These are phyloP conservation scores for Bombus impatiens DNA, from an alignment of 1,140 invertebrate species.

Conservation along the genomic window DNA sequence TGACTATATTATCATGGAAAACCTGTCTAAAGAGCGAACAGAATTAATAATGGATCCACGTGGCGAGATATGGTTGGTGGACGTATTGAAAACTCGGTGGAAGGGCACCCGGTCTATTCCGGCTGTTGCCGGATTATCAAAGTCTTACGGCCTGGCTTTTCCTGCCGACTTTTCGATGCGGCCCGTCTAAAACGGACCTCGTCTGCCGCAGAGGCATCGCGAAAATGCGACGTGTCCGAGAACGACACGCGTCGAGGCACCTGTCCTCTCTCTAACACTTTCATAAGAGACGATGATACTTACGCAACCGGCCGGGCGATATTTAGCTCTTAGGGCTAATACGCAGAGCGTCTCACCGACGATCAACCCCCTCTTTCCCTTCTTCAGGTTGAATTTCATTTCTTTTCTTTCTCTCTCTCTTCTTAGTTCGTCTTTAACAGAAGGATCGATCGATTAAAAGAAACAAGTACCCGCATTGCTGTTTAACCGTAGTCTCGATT, in stretches of 20 bases:
- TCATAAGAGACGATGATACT: slow-evolving; percentile 66
- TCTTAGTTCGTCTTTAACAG: background rate
- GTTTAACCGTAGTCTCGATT: too few relatives aligned
- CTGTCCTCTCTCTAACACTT: slow-evolving; percentile 67
- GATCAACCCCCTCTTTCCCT: background rate
- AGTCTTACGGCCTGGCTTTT: slow-evolving; percentile 16
- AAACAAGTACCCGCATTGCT: too few relatives aligned
- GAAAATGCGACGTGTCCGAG: slow-evolving; percentile 58
- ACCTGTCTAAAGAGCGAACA: background rate
- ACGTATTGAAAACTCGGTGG: slow-evolving; percentile 5
- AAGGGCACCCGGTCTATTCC: slow-evolving; percentile 20
- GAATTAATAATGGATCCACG: background rate
- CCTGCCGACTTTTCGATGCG: slow-evolving; percentile 13
- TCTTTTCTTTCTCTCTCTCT: too few relatives aligned
- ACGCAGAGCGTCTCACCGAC: slow-evolving; percentile 12
- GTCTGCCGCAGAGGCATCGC: slow-evolving; percentile 34
- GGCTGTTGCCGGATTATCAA: slow-evolving; percentile 22
- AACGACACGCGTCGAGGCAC: slow-evolving; percentile 56
- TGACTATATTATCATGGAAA: background rate
- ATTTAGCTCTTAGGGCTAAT: slow-evolving; percentile 74
- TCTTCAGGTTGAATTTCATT: background rate
- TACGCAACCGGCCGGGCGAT: slow-evolving; percentile 75
- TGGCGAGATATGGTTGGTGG: background rate
- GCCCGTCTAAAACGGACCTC: slow-evolving; percentile 38
- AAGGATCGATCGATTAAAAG: background rate